phyloP scores from a whole-genome alignment of 2,888 invertebrate genomes.

The Trissolcus brochymenae region DNA sequence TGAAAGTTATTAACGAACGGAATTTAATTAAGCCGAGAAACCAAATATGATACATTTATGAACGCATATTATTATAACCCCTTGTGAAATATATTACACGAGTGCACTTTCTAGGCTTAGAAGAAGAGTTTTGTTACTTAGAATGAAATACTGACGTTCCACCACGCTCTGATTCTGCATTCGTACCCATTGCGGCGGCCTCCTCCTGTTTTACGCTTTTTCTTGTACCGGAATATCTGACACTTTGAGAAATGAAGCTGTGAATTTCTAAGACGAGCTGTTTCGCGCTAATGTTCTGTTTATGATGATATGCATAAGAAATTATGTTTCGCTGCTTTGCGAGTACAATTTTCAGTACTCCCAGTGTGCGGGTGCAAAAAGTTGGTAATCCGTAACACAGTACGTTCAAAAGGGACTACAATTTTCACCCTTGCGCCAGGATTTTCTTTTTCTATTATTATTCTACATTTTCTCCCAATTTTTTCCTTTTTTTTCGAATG shows the following conservation, averaged over 20 bases:
- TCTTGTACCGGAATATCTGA: constrained; percentile 41
- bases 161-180: constrained; percentile 49
- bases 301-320: constrained; percentile 56
- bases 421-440: background rate
- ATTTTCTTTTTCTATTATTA: background rate
- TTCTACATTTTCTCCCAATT: background rate
- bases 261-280: constrained; percentile 54
- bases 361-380: constrained; percentile 7
- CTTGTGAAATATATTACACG: constrained; percentile 14
- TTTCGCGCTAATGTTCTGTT: constrained; percentile 49
- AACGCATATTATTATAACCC: constrained; percentile 24
- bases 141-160: constrained; percentile 44
- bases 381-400: constrained; percentile 13
- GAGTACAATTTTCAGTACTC: constrained; percentile 8
- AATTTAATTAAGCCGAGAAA: constrained; percentile 20
- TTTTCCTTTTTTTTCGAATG: background rate
- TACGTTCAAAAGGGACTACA: no score
- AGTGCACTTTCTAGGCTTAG: constrained; percentile 16
- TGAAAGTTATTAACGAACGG: constrained; percentile 7
- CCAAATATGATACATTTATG: constrained; percentile 10
- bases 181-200: constrained; percentile 35
- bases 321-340: constrained; percentile 25
- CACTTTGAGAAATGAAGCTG: constrained; percentile 55
- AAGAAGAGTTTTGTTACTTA: constrained; percentile 36
- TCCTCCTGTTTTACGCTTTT: constrained; percentile 47